These are phyloP conservation scores for Conus canariensis DNA, from an alignment of 2,888 invertebrate genomes.

Conservation along the genomic window DNA sequence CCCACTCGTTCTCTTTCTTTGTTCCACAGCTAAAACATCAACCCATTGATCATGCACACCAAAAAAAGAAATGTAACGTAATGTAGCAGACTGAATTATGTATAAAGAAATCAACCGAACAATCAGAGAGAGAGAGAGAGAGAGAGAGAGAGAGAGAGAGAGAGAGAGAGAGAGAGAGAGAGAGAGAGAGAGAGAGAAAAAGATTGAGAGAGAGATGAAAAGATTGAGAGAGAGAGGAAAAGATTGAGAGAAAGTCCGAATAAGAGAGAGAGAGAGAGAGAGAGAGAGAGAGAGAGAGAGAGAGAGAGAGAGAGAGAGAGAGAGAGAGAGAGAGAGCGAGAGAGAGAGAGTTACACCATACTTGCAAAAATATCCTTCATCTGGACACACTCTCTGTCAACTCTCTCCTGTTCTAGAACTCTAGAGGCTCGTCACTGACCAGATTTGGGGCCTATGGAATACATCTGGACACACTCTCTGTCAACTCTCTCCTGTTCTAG, in stretches of 20 bases:
- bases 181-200: not conserved
- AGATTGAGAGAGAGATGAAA: not conserved
- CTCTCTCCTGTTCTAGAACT: too few relatives aligned
- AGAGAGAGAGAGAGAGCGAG: conserved; percentile 12
- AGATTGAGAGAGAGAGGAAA: conserved; percentile 13
- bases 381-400: too few relatives aligned
- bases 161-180: conserved; percentile 12
- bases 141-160: not conserved
- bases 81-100: not conserved
- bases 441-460: too few relatives aligned
- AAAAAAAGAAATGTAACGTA: too few relatives aligned
- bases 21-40: too few relatives aligned
- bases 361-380: too few relatives aligned
- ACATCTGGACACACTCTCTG: too few relatives aligned
- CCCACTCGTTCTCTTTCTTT: too few relatives aligned
- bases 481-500: too few relatives aligned
- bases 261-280: not conserved
- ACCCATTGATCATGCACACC: too few relatives aligned
- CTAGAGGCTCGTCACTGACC: too few relatives aligned
- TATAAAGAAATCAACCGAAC: not conserved
- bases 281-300: not conserved
- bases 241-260: not conserved
- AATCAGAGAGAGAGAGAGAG: not conserved
- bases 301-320: conserved; percentile 18
- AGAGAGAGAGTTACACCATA: not conserved